Percentiles rank a stretch among this genome's conserved stretches.
These are phyloP conservation scores for Crenuchus spilurus DNA, from an alignment of 2,797 vertebrate species.

Conservation along the genomic window DNA sequence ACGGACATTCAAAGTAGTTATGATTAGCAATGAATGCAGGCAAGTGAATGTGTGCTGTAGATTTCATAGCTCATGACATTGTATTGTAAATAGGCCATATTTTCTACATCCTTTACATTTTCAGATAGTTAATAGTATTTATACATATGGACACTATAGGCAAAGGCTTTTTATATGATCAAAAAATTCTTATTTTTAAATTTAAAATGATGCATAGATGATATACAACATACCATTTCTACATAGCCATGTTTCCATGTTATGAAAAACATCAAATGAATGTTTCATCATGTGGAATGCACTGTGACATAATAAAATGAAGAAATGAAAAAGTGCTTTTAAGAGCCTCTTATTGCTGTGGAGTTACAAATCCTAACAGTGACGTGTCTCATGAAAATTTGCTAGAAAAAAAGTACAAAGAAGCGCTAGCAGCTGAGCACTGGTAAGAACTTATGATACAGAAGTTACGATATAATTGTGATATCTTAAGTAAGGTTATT, in stretches of 20 bases:
- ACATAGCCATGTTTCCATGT: conserved; percentile 38
- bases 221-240: conserved; percentile 34
- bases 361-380: too few species aligned
- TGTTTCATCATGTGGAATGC: conserved; percentile 45
- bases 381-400: too few species aligned
- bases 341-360: background rate
- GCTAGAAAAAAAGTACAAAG: too few species aligned
- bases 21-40: conserved; percentile 19
- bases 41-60: conserved; percentile 44
- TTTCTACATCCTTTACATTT: conserved; percentile 53
- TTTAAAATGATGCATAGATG: conserved; percentile 30
- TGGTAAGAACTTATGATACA: too few species aligned
- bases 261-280: conserved; percentile 47
- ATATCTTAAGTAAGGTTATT: too few species aligned
- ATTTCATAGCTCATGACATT: conserved; percentile 26
- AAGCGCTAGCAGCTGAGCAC: too few species aligned
- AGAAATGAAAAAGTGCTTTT: background rate
- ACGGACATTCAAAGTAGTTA: background rate
- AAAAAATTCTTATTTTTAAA: conserved; percentile 60
- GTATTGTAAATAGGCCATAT: conserved; percentile 48
- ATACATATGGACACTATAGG: conserved; percentile 41
- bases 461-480: too few species aligned
- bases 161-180: conserved; percentile 54
- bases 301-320: conserved; percentile 52
- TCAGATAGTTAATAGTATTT: conserved; percentile 54